These are phyloP conservation scores for Odocoileus virginianus DNA, from an alignment of 2,113 vertebrate genomes.

Conservation along the genomic window DNA sequence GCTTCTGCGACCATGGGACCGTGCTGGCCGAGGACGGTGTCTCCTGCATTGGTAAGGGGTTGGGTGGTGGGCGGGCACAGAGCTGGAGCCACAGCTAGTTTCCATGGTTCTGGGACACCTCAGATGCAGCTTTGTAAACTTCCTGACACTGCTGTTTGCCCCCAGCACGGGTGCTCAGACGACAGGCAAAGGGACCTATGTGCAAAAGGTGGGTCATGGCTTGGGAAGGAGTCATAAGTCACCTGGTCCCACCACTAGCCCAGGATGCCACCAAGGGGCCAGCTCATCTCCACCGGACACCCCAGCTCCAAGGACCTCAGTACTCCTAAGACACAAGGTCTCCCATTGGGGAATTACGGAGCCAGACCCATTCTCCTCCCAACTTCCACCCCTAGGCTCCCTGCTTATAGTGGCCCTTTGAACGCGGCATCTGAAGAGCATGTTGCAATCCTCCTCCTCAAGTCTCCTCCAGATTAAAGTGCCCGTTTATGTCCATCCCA, in stretches of 20 bases:
- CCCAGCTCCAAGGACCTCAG: background rate
- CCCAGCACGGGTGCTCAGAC: rapidly evolving
- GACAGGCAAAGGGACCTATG: background rate
- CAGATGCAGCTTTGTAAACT: background rate
- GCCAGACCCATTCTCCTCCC: background rate
- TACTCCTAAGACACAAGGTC: background rate
- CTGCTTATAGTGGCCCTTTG: background rate
- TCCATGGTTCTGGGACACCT: background rate
- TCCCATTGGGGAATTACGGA: background rate
- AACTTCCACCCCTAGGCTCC: background rate
- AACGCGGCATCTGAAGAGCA: rapidly evolving
- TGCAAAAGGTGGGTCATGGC: background rate
- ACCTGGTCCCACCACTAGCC: too few species aligned
- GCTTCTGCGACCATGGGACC: conserved; percentile 91
- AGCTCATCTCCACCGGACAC: background rate
- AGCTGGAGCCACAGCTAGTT: background rate
- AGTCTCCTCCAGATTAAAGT: background rate
- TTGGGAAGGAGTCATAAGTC: background rate
- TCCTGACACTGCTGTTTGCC: background rate
- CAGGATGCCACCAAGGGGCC: background rate
- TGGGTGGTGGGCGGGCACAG: background rate
- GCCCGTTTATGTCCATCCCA: rapidly evolving
- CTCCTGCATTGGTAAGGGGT: conserved; percentile 87
- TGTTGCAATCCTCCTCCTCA: background rate
- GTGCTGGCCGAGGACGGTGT: conserved; percentile 87